Evolutionary conservation across 1,140 invertebrate genomes (phyloP).

Genomic region (Lanistes nyassanus): DNA sequence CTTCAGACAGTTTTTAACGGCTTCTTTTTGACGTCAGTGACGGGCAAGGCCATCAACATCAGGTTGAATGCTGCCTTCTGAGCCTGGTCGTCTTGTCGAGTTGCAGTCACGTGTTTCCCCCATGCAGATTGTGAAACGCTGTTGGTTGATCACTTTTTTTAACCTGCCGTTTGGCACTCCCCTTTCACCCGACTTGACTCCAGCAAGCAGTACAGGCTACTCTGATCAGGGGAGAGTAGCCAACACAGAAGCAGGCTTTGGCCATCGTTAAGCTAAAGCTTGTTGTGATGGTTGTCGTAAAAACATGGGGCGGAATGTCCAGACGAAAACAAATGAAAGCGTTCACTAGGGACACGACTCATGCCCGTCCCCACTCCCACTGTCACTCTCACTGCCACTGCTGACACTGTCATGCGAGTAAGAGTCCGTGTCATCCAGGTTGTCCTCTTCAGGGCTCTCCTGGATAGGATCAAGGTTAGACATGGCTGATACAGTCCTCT

Average conservation of each 20-base stretch:
- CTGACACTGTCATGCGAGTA: slow-evolving; percentile 50
- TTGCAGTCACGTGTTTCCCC: no score
- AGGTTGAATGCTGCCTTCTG: no score
- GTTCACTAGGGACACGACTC: slow-evolving; percentile 20
- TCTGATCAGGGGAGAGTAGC: not conserved
- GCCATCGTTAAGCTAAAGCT: not conserved
- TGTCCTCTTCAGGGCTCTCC: slow-evolving; percentile 59
- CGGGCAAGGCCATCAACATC: no score
- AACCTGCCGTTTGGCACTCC: not conserved
- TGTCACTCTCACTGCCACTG: slow-evolving; percentile 35
- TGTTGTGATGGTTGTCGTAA: not conserved
- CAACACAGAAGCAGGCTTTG: not conserved
- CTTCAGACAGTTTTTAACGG: no score
- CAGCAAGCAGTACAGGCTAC: not conserved
- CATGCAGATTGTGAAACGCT: not conserved
- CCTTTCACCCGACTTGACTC: not conserved
- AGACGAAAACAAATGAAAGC: not conserved
- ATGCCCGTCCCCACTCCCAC: slow-evolving; percentile 25
- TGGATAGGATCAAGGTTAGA: slow-evolving; percentile 62
- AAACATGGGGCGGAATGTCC: not conserved
- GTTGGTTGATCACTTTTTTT: not conserved
- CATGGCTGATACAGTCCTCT: slow-evolving; percentile 60
- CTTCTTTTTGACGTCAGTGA: no score
- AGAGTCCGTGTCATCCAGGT: slow-evolving; percentile 51
- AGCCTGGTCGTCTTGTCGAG: no score